Conservation (phyloP, 1,140 invertebrate genomes). For the Apis mellifera region DNA sequence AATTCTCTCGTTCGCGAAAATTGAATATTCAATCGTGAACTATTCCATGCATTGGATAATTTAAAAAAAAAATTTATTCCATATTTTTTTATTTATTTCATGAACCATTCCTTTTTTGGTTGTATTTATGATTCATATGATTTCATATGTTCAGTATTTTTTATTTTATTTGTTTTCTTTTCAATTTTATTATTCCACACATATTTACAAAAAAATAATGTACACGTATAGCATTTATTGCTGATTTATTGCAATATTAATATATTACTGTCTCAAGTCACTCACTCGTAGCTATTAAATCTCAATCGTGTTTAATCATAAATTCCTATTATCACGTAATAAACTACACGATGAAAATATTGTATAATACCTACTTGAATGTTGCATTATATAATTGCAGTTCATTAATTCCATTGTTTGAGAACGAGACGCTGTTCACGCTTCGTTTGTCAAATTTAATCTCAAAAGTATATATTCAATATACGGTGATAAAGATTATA, state of each 20-base stretch:
- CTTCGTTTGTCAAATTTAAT: not conserved
- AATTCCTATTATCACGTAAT: constrained; percentile 10
- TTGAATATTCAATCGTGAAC: no score
- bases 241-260: not conserved
- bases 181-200: no score
- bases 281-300: not conserved
- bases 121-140: no score
- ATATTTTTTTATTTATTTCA: no score
- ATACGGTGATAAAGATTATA: constrained; percentile 7
- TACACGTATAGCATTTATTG: not conserved
- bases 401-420: constrained; percentile 14
- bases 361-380: not conserved
- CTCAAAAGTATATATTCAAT: not conserved
- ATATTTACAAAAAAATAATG: not conserved
- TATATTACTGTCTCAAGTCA: not conserved
- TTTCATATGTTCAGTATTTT: no score
- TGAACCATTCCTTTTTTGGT: no score
- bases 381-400: constrained; percentile 1
- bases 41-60: no score
- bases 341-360: not conserved
- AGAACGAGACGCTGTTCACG: not conserved
- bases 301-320: constrained; percentile 1
- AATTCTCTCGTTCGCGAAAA: no score
- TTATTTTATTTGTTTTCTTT: no score
- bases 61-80: no score